Conservation (phyloP, 2,113 vertebrate genomes). For the Sphaerodactylus townsendi region DNA sequence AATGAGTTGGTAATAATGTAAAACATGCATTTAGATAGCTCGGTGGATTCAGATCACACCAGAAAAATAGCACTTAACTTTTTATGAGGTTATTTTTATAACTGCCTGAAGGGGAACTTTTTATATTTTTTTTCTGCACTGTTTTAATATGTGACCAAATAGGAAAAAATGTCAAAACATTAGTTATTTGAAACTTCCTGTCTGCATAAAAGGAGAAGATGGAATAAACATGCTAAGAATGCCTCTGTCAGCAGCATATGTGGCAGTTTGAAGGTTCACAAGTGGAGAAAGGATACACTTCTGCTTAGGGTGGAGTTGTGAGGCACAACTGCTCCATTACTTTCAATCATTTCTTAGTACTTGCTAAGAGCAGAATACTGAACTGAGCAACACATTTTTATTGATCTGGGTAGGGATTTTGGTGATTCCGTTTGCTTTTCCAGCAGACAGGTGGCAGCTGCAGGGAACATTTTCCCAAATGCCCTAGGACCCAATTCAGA, state of each 20-base stretch:
- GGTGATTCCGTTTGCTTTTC: too few relatives aligned
- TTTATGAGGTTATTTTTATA: neutral
- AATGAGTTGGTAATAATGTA: neutral
- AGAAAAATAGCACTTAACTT: too few relatives aligned
- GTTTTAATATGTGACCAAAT: neutral
- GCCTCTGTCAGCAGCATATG: neutral
- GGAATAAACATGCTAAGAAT: neutral
- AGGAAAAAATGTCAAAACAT: neutral
- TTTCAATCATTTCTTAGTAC: neutral
- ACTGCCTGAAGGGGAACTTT: neutral
- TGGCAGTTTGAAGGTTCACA: neutral
- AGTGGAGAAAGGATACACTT: neutral
- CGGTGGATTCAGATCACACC: neutral
- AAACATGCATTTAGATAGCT: neutral
- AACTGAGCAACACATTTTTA: too few relatives aligned
- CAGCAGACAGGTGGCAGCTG: too few relatives aligned
- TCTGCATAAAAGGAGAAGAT: neutral
- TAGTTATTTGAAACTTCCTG: neutral
- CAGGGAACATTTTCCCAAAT: too few relatives aligned
- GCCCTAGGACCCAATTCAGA: too few relatives aligned
- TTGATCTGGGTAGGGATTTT: too few relatives aligned
- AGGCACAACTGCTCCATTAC: neutral
- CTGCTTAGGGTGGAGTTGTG: neutral
- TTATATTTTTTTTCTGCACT: too few relatives aligned
- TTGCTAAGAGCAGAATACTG: neutral